A percentile compares a stretch with the other conserved stretches of the same genome.
Evolutionary conservation across 2,797 vertebrate species (phyloP).

Genomic region (Macropus fuliginosus): DNA sequence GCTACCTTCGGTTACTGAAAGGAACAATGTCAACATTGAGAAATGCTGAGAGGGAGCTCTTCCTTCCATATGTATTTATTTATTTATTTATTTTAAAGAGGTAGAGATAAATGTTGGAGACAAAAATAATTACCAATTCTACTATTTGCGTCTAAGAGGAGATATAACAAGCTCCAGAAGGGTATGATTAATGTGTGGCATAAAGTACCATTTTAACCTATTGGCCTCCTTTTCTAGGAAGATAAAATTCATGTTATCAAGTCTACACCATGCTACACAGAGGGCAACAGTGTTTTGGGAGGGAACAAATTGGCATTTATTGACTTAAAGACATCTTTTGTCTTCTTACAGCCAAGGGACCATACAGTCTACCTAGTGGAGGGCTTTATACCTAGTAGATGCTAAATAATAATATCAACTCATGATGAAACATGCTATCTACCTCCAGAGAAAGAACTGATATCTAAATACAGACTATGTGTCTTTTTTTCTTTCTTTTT

Average conservation of each 20-base stretch:
- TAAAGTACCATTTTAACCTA: constrained; percentile 15
- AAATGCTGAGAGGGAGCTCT: background rate
- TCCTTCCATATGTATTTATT: too few species aligned
- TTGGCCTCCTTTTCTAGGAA: constrained; percentile 41
- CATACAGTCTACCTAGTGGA: background rate
- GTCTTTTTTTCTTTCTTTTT: background rate
- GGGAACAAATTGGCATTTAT: background rate
- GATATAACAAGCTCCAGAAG: constrained; percentile 44
- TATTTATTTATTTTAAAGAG: constrained; percentile 43
- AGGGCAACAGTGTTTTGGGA: background rate
- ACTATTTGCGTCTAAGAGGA: constrained; percentile 29
- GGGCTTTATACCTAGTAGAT: background rate
- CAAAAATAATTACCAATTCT: constrained; percentile 20
- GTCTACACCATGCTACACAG: background rate
- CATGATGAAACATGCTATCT: background rate
- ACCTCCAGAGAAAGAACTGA: background rate
- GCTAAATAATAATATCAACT: background rate
- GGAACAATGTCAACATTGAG: background rate
- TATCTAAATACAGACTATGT: background rate
- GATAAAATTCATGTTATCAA: background rate
- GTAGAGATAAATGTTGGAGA: constrained; percentile 24
- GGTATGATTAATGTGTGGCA: background rate
- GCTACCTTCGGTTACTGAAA: constrained; percentile 7
- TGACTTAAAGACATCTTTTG: background rate
- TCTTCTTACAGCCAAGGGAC: background rate